Percentiles rank a stretch among this genome's conserved stretches.
Evolutionary conservation across 92 coral and sea anemone species (phyloP).

Genomic region (Ricordea florida): DNA sequence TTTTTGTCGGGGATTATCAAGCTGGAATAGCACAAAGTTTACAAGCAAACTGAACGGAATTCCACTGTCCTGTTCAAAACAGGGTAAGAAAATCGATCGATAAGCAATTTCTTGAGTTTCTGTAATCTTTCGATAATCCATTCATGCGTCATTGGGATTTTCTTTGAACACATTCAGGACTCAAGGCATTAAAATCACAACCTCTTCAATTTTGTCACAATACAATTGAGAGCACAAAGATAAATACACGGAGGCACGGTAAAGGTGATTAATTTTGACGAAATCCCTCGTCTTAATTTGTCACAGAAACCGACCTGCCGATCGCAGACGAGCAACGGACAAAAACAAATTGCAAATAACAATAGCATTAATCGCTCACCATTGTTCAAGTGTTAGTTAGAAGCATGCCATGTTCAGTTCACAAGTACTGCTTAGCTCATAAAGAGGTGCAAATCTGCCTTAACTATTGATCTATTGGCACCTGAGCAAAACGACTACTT

Average conservation of each 20-base stretch:
- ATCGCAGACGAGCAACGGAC: too few species aligned
- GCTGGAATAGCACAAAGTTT: too few species aligned
- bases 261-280: neutral
- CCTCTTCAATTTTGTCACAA: too few species aligned
- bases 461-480: neutral
- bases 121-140: neutral
- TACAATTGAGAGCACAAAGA: too few species aligned
- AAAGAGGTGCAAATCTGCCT: neutral
- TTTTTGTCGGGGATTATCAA: neutral
- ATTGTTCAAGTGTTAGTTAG: neutral
- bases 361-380: too few species aligned
- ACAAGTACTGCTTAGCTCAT: too few species aligned
- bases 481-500: neutral
- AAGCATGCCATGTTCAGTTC: neutral
- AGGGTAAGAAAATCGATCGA: too few species aligned
- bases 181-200: neutral
- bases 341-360: too few species aligned
- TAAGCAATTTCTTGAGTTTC: too few species aligned
- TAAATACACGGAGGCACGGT: too few species aligned
- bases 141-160: neutral
- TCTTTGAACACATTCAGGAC: neutral
- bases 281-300: neutral
- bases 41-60: too few species aligned
- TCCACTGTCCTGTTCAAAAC: too few species aligned
- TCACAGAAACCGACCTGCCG: neutral